Evolutionary conservation across 2,888 invertebrate species (phyloP), one percentile per base, ranked within the genome.

Genomic region (Chrysodeixis includens): DNA sequence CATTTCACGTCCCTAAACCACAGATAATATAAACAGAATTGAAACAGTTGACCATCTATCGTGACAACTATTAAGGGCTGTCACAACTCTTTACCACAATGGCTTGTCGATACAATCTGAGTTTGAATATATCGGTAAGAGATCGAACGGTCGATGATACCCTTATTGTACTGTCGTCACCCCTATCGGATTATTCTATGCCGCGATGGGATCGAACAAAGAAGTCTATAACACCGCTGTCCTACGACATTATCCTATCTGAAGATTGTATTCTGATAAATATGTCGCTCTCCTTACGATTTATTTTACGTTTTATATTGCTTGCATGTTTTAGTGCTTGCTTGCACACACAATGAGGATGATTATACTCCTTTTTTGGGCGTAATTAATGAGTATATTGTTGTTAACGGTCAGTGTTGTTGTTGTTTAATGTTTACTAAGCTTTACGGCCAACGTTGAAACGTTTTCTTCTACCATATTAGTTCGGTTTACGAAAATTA

Each of bases 161-260:
- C 88, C 90, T 90, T 91, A 94, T 94, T 94, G 94, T 93, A 83
- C 92, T 93, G 94, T 94, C 94, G 80, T 66, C 89, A 89, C 87
- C 90, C 90, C 89, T 88, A 87, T 88, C 89, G 66, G 78, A 82
- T 81, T 88, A 87, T 89, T 87, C 87, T 88, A 90, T 91, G 88
- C 90, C 88, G 78, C 74, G 74, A 86, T 85, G 84, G 69, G 68
- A 78, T 85, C 79, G 87, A 85, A 93, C 91, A 93, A 93, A 91
- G 83, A 86, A 84, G 82, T 83, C 86, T 90, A 89, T 90, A 87
- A 88, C 73, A 76, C 83, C 81, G 71, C 73, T 83, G 83, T 84
- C 83, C 76, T 63, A 71, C 76, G 85, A 88, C 85, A 88, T 88
- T 87, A 86, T 84, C 82, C 84, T 86, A 83, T 81, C 79, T 71